Evolutionary conservation across 92 coral and sea anemone genomes (phyloP), one percentile per base, ranked within the genome.

Genomic region (Plumapathes pennacea): DNA sequence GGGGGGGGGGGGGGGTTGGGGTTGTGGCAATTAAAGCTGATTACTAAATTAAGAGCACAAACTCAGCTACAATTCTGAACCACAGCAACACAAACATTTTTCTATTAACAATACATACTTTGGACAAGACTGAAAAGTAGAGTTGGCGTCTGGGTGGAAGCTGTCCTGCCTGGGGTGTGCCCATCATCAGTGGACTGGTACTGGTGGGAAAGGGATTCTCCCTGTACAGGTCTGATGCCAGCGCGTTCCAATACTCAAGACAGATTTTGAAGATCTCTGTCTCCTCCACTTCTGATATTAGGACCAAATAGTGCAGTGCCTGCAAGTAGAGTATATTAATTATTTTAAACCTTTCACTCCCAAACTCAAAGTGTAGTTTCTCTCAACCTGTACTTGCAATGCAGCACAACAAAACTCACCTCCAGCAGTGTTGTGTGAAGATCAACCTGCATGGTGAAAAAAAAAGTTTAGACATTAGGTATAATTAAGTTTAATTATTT

Each of bases 211-310:
- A 92, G 10, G 98, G 98, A 51, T 89, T 92, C 67, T 92, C 98
- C 10, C 98, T 68, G 78, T 92, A 92, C 21, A 92, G 78, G 56
- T 92, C 98, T 36, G 94, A 89, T 1, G 98, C 84, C 18, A 92
- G 67, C 0, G 81, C 85, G 67, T 92, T 92, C 98, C 98, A 92
- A 67, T 92, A 92, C 43, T 92, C 98, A 18, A 92, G 63, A 51
- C 98, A 92, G 25, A 92, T 92, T 85, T 92, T 92, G 82, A 92
- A 92, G 50, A 92, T 92, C 46, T 92, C 98, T 43, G 95, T 88
- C 46, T 92, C 98, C 56, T 92, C 98, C 18, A 92, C 98, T 61
- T 92, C 98, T 1, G 98, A 92, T 71, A 92, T 92, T 24, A 92
- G 78, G 30, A 92, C 98, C 32, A 92, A 88, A 46, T 92, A 92